A percentile compares a stretch with the other conserved stretches of the same genome.
Evolutionary conservation across 2,888 invertebrate species (phyloP).

Genomic region (Perizoma affinitatum): DNA sequence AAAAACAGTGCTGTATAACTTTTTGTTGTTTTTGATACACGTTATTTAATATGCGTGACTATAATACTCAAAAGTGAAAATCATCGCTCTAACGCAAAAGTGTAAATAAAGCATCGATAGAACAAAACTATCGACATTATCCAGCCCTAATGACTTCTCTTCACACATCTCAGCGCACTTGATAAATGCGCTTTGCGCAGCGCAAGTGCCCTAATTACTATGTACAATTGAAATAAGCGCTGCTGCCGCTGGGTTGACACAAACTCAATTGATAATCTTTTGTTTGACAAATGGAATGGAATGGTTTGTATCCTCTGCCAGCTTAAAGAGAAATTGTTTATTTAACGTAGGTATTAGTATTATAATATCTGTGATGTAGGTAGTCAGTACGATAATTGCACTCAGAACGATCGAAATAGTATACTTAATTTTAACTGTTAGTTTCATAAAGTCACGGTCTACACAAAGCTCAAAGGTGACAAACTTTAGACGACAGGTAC

Average conservation of each 20-base stretch:
- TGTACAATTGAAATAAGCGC: conserved; percentile 41
- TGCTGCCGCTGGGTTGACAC: conserved; percentile 35
- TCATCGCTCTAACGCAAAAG: too few species aligned
- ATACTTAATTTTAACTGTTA: too few species aligned
- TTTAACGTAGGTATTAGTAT: not conserved
- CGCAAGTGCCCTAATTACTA: conserved; percentile 59
- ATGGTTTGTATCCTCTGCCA: not conserved
- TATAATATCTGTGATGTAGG: too few species aligned
- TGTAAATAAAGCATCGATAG: not conserved
- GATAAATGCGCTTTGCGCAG: conserved; percentile 72
- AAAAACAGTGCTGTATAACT: too few species aligned
- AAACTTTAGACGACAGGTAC: too few species aligned
- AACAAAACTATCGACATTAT: conserved; percentile 31
- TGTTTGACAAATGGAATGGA: conserved; percentile 2
- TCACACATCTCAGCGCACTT: conserved; percentile 65
- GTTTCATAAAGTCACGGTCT: too few species aligned
- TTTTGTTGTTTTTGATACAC: too few species aligned
- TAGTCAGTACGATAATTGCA: not conserved
- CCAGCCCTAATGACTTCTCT: conserved; percentile 39
- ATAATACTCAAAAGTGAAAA: too few species aligned
- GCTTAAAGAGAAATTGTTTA: too few species aligned
- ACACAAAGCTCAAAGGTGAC: too few species aligned
- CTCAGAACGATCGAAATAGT: too few species aligned
- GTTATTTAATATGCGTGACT: too few species aligned
- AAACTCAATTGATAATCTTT: conserved; percentile 35